phyloP scores from a whole-genome alignment of 1,140 invertebrate species.

The Scaptomyza hsui region DNA sequence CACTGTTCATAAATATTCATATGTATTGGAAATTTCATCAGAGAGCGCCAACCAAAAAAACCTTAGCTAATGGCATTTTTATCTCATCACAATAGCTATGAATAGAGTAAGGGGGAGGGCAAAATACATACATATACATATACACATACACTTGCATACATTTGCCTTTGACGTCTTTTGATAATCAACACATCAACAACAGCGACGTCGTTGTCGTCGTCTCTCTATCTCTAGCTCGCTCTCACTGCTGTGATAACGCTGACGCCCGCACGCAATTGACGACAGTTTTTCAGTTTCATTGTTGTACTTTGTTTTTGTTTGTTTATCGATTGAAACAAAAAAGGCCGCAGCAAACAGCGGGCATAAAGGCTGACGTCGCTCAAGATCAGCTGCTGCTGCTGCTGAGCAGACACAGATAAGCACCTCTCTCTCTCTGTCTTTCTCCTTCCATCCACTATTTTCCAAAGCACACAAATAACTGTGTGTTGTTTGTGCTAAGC shows the following conservation, averaged over 20 bases:
- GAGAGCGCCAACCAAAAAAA: conserved; percentile 1
- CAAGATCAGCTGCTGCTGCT: conserved; percentile 75
- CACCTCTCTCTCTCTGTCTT: conserved; percentile 7
- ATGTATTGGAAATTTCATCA: conserved; percentile 39
- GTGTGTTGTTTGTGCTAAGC: conserved; percentile 70
- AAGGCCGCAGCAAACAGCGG: conserved; percentile 21
- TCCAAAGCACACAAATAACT: conserved; percentile 22
- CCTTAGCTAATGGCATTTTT: conserved; percentile 41
- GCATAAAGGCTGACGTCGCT: conserved; percentile 32
- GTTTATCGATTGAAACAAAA: conserved; percentile 69
- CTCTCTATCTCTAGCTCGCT: background rate
- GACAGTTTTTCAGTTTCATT: conserved; percentile 37
- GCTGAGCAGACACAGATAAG: conserved; percentile 34
- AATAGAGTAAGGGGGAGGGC: background rate
- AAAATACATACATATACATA: background rate
- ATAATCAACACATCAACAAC: conserved; percentile 42
- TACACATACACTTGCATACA: too few species aligned
- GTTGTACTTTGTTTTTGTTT: conserved; percentile 38
- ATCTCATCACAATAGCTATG: conserved; percentile 29
- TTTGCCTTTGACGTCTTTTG: conserved; percentile 52
- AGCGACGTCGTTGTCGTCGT: background rate
- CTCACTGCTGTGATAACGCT: conserved; percentile 34
- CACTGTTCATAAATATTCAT: conserved; percentile 9
- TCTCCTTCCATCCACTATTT: conserved; percentile 9
- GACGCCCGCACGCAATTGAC: conserved; percentile 57